phyloP scores from a whole-genome alignment of 2,888 invertebrate species.

The Temnothorax rugatulus region DNA sequence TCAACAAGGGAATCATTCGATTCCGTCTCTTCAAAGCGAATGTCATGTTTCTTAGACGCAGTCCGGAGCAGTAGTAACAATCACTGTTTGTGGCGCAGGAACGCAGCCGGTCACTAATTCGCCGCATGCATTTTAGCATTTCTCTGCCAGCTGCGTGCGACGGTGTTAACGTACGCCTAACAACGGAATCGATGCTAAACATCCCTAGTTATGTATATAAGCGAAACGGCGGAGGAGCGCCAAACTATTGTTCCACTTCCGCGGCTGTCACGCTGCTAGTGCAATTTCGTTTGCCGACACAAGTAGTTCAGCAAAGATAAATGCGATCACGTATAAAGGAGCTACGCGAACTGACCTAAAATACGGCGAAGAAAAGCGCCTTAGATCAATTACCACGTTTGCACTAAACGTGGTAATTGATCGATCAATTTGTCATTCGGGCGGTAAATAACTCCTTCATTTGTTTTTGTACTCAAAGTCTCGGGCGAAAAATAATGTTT shows the following conservation, averaged over 20 bases:
- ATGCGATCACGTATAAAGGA: conserved; percentile 66
- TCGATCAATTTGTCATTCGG: conserved; percentile 37
- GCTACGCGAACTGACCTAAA: conserved; percentile 60
- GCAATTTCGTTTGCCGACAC: conserved; percentile 70
- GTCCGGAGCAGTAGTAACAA: conserved; percentile 47
- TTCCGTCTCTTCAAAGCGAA: conserved; percentile 31
- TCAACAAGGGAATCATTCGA: conserved; percentile 41
- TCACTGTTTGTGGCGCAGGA: conserved; percentile 35
- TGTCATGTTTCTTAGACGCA: conserved; percentile 50
- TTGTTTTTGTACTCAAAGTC: conserved; percentile 3
- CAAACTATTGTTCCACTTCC: conserved; percentile 64
- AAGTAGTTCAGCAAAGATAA: conserved; percentile 68
- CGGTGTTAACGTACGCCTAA: conserved; percentile 58
- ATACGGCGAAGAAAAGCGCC: conserved; percentile 36
- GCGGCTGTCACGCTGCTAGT: conserved; percentile 52
- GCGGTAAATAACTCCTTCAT: conserved; percentile 34
- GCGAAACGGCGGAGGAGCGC: conserved; percentile 46
- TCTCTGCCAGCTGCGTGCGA: conserved; percentile 52
- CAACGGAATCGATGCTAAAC: conserved; percentile 61
- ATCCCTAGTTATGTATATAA: conserved; percentile 60
- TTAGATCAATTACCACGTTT: neutral
- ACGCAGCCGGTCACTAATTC: conserved; percentile 56
- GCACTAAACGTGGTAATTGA: conserved; percentile 45
- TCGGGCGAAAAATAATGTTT: neutral
- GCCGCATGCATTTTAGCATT: conserved; percentile 57